Base-by-base conservation (phyloP, 2,888 invertebrate species). In the Athetis lepigone region DNA sequence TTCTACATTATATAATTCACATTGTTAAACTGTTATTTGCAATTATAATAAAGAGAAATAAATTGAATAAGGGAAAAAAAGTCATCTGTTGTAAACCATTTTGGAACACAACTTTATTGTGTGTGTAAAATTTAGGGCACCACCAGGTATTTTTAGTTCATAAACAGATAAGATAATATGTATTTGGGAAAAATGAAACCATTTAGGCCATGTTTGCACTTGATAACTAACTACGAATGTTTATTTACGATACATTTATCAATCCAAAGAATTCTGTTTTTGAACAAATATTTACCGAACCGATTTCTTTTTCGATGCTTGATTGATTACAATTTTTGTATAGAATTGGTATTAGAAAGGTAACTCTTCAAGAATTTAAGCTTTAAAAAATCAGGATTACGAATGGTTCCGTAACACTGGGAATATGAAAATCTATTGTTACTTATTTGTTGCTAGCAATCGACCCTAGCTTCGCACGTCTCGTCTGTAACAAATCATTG, bases 111-210 rank as follows among this genome's bases (percentile, higher is more conserved):
- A n/a, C n/a, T n/a, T n/a, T n/a, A n/a, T n/a, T n/a, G n/a, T n/a
- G 47, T 65, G 56, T 47, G 50, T 16, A 2, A 18, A 16, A 77
- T 63, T 62, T 21, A 71, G 76, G 65, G 6, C 66, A 57, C 4
- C 18, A 27, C 36, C 36, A 62, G 56, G 39, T 62, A 62, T 59
- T 60, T 49, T 60, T 61, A 68, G 67, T 71, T 64, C 47, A 52
- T 54, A 61, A 57, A 39, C 58, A 37, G 78, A 81, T 79, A 42
- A 79, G 79, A 81, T 77, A 62, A 27, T 21, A 39, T 55, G 13
- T 60, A 45, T 68, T 75, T 65, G 37, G 62, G 57, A 11, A 56
- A 59, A 57, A 47, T 16, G 25, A 73, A 67, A 56, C 60, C 50
- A 56, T 65, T 62, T 61, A 66, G 72, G 64, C 42, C 76, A 61